Percentiles rank a stretch among this genome's conserved stretches.
Evolutionary conservation across 2,113 vertebrate species (phyloP).

Genomic region (Passer montanus): DNA sequence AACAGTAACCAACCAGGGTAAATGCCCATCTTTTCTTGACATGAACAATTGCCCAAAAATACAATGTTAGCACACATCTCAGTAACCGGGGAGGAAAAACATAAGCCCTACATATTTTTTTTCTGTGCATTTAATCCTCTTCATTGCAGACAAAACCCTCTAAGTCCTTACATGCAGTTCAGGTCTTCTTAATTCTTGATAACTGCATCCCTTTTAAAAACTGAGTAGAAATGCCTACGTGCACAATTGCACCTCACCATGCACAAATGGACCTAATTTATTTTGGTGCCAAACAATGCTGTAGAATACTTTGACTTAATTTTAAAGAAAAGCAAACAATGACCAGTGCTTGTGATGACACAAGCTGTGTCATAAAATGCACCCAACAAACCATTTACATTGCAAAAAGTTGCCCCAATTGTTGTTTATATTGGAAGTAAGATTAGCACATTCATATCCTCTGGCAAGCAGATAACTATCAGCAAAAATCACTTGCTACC

Average conservation of each 20-base stretch:
- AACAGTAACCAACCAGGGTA: background rate
- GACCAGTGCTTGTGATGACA: conserved; percentile 8
- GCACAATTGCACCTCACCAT: background rate
- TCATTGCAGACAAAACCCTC: background rate
- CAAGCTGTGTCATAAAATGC: conserved; percentile 50
- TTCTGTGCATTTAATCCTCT: background rate
- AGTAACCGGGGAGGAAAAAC: background rate
- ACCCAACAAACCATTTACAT: conserved; percentile 47
- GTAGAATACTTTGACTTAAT: conserved; percentile 34
- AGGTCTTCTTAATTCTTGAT: background rate
- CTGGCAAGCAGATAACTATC: conserved; percentile 59
- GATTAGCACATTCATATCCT: conserved; percentile 58
- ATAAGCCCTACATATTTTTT: background rate
- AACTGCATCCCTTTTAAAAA: background rate
- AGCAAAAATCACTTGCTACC: background rate
- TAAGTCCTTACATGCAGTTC: background rate
- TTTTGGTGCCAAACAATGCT: background rate
- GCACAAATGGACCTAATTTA: conserved; percentile 5
- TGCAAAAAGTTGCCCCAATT: conserved; percentile 45
- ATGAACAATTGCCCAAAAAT: background rate
- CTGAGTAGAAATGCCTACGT: background rate
- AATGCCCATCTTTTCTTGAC: background rate
- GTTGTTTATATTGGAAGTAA: conserved; percentile 42
- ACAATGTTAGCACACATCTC: background rate
- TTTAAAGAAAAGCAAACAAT: conserved; percentile 59